Evolutionary conservation across 2,113 vertebrate genomes (phyloP).

Genomic region (Lipotes vexillifer): DNA sequence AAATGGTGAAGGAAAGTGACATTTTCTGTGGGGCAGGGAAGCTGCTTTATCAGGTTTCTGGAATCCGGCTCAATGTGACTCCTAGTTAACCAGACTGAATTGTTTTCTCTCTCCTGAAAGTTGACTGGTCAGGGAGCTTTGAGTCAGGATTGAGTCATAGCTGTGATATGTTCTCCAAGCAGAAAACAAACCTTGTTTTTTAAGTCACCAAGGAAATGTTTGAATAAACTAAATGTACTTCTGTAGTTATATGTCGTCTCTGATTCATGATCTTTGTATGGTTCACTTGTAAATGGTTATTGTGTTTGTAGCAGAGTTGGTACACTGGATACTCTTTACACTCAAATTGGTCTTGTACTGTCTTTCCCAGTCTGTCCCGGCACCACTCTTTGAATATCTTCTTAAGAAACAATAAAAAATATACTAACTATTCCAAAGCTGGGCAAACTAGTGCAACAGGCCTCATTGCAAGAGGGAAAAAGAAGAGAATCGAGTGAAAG

Average conservation of each 20-base stretch:
- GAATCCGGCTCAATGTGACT: background rate
- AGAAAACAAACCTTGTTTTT: conserved; percentile 32
- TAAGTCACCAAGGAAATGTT: background rate
- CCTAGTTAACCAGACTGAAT: background rate
- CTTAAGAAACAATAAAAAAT: background rate
- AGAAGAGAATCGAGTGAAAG: background rate
- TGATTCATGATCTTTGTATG: background rate
- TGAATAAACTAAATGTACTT: background rate
- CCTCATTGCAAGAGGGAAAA: background rate
- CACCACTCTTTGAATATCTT: background rate
- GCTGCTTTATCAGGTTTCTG: background rate
- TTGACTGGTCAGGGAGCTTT: background rate
- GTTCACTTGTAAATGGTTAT: background rate
- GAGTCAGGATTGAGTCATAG: conserved; percentile 42
- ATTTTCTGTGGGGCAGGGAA: background rate
- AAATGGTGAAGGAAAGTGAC: background rate
- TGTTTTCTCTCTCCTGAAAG: background rate
- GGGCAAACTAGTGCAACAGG: background rate
- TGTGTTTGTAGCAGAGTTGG: background rate
- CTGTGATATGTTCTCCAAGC: background rate
- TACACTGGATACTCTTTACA: background rate
- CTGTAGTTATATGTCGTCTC: background rate
- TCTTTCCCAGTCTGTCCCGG: background rate
- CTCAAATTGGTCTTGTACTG: background rate
- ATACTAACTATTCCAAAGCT: background rate